phyloP scores from a whole-genome alignment of 1,140 invertebrate species.

The Pseudobourletiella spinata region DNA sequence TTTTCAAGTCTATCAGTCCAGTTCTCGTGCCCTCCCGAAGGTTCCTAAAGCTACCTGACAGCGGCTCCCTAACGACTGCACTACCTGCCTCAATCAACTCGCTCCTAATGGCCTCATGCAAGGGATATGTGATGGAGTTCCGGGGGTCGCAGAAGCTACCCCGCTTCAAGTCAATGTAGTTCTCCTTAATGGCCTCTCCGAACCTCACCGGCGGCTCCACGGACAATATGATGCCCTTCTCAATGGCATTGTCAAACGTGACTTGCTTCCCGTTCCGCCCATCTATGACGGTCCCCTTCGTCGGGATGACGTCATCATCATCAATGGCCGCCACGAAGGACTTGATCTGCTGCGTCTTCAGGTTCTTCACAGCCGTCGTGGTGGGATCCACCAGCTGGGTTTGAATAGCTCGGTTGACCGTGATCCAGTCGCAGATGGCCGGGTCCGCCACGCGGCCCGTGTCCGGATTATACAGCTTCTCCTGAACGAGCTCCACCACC shows the following conservation, averaged over 20 bases:
- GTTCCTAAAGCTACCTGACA: constrained; percentile 60
- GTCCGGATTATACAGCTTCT: constrained; percentile 63
- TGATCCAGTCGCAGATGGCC: constrained; percentile 55
- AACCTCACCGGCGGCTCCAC: constrained; percentile 59
- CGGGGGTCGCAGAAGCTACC: constrained; percentile 45
- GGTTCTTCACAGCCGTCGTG: constrained; percentile 66
- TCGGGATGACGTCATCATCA: constrained; percentile 66
- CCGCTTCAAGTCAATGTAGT: constrained; percentile 42
- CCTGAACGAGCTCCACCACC: constrained; percentile 66
- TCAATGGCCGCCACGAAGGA: constrained; percentile 63
- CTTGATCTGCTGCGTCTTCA: constrained; percentile 59
- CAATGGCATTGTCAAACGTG: constrained; percentile 59
- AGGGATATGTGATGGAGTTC: constrained; percentile 53
- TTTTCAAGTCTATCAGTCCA: constrained; percentile 58
- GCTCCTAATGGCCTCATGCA: constrained; percentile 67
- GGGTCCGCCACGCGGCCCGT: constrained; percentile 72
- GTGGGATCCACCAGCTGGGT: constrained; percentile 63
- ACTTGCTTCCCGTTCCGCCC: constrained; percentile 61
- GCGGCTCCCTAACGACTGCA: constrained; percentile 66
- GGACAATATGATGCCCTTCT: constrained; percentile 61
- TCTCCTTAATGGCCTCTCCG: constrained; percentile 48
- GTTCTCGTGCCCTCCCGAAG: constrained; percentile 60
- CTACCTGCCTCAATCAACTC: constrained; percentile 65
- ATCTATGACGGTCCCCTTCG: constrained; percentile 66
- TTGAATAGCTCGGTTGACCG: constrained; percentile 61